Conservation (phyloP, 2,113 vertebrate species). For the Muntiacus muntjak region DNA sequence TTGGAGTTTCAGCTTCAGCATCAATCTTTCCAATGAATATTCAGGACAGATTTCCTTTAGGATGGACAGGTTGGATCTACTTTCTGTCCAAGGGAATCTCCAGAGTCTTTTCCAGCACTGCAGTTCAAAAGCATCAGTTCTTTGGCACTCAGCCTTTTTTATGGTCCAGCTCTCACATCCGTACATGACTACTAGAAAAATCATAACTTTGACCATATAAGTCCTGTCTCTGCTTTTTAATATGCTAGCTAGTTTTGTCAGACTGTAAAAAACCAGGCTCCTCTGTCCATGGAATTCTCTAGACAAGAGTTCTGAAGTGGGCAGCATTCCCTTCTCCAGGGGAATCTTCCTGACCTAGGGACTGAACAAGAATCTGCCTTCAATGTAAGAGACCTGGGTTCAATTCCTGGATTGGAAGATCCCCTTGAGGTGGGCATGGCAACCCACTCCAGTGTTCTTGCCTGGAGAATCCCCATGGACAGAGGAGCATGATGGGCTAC, state of each 20-base stretch:
- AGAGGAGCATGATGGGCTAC: background rate
- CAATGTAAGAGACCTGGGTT: background rate
- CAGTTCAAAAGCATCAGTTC: background rate
- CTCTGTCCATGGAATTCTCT: background rate
- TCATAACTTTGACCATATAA: background rate
- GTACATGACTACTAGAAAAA: background rate
- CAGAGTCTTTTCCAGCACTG: background rate
- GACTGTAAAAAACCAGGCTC: background rate
- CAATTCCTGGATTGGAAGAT: background rate
- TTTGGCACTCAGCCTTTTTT: accelerated
- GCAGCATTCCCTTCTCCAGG: background rate
- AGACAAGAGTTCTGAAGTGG: background rate
- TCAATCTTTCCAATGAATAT: background rate
- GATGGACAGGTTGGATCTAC: background rate
- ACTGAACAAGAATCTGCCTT: background rate
- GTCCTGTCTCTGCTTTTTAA: background rate
- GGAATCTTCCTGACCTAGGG: background rate
- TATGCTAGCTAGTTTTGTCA: background rate
- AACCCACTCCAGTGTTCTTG: background rate
- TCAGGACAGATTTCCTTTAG: background rate
- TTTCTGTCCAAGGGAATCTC: background rate
- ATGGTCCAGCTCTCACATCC: background rate
- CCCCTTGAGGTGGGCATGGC: background rate
- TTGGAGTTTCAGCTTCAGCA: background rate
- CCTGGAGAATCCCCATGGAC: background rate